phyloP scores from a whole-genome alignment of 2,113 vertebrate species.

The Heterotilapia buettikoferi region DNA sequence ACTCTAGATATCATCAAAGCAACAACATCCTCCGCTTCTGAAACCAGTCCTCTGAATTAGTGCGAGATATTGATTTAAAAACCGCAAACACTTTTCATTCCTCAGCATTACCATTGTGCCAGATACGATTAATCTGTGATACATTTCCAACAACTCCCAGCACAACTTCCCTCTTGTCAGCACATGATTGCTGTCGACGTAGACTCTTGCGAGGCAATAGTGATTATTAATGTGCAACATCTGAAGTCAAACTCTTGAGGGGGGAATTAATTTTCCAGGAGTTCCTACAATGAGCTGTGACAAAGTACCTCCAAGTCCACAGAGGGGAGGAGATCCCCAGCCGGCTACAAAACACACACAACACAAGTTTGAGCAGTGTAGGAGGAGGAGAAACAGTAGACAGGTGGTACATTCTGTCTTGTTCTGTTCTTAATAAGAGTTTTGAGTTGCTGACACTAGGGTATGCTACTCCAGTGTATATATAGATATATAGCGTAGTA shows the following conservation, averaged over 20 bases:
- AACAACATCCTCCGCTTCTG: background rate
- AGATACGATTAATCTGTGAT: background rate
- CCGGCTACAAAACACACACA: background rate
- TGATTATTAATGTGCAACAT: constrained; percentile 47
- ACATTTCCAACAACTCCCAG: background rate
- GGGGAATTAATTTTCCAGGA: background rate
- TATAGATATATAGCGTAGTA: background rate
- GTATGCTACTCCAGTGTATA: background rate
- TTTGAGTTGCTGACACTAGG: background rate
- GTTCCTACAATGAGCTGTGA: background rate
- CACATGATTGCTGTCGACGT: background rate
- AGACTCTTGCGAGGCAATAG: background rate
- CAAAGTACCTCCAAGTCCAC: background rate
- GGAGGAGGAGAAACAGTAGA: background rate
- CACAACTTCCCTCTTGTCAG: background rate
- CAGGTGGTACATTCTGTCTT: background rate
- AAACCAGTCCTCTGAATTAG: background rate
- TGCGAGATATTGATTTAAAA: background rate
- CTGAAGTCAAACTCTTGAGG: constrained; percentile 13
- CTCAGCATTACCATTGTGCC: background rate
- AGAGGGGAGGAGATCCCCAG: background rate
- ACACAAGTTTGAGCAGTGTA: background rate
- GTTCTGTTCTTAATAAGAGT: background rate
- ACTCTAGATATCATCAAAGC: background rate
- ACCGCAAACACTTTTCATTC: background rate